These are phyloP conservation scores for Stenolophus ochropezus DNA, from an alignment of 2,888 invertebrate genomes.

Conservation along the genomic window DNA sequence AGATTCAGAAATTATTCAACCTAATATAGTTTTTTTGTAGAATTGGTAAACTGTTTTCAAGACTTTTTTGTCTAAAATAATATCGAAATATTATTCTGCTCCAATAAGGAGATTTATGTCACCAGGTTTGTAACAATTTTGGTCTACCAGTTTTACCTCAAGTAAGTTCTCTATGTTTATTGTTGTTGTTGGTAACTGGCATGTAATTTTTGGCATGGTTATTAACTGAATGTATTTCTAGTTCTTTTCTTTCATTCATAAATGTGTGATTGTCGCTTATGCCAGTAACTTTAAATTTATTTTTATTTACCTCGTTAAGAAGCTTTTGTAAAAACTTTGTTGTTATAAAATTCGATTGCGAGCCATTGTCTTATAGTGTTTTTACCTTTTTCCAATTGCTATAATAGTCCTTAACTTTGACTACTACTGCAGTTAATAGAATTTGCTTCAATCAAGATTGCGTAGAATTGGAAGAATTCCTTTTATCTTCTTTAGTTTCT, in stretches of 20 bases:
- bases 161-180: slow-evolving; percentile 8
- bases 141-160: slow-evolving; percentile 56
- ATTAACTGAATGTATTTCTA: background rate
- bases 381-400: too few relatives aligned
- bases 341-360: slow-evolving; percentile 44
- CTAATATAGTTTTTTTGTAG: slow-evolving; percentile 62
- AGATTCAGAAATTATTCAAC: slow-evolving; percentile 63
- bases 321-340: slow-evolving; percentile 11
- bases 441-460: too few relatives aligned
- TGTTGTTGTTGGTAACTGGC: background rate
- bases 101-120: slow-evolving; percentile 40
- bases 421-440: too few relatives aligned
- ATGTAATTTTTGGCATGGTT: slow-evolving; percentile 5
- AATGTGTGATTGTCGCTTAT: background rate
- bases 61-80: slow-evolving; percentile 54
- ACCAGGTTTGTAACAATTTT: slow-evolving; percentile 35
- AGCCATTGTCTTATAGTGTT: background rate
- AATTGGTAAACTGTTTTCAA: slow-evolving; percentile 37
- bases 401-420: too few relatives aligned
- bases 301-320: background rate
- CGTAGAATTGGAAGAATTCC: too few relatives aligned
- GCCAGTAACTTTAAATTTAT: background rate
- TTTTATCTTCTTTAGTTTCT: too few relatives aligned
- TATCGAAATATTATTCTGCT: slow-evolving; percentile 51
- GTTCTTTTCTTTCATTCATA: background rate